A percentile compares a stretch with the other conserved stretches of the same genome.
phyloP scores from a whole-genome alignment of 2,888 invertebrate species.

The Agrochola circellaris region DNA sequence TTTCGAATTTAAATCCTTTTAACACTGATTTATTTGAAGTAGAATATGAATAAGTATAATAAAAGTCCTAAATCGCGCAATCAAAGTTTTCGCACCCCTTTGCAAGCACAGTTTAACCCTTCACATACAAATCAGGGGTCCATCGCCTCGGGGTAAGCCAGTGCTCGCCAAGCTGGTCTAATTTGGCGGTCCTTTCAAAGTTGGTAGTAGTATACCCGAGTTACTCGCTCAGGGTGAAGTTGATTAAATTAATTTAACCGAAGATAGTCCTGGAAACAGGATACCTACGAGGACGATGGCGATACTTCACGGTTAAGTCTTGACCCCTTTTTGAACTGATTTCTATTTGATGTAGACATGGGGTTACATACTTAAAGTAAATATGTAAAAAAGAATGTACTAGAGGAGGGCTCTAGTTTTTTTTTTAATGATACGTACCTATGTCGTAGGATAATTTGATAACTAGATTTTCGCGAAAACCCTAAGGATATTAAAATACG shows the following conservation, averaged over 20 bases:
- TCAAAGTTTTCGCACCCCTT: conserved; percentile 13
- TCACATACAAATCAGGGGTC: not conserved
- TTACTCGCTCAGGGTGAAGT: conserved; percentile 1
- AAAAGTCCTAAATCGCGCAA: conserved; percentile 18
- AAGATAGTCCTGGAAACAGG: not conserved
- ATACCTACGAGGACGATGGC: not conserved
- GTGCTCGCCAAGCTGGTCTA: conserved; percentile 27
- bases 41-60: not conserved
- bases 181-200: conserved; percentile 26
- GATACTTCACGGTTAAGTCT: conserved; percentile 7
- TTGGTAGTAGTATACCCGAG: conserved; percentile 13
- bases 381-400: too few species aligned
- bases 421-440: too few species aligned
- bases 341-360: not conserved
- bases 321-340: conserved; percentile 15
- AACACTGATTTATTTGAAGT: not conserved
- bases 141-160: conserved; percentile 34
- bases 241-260: not conserved
- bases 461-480: too few species aligned
- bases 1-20: not conserved
- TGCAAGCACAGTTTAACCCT: not conserved
- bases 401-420: too few species aligned
- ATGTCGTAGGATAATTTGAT: too few species aligned
- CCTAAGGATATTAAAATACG: too few species aligned
- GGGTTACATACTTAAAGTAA: too few species aligned